Conservation (phyloP, 2,797 vertebrate genomes). For the Pangasius larnaudii region DNA sequence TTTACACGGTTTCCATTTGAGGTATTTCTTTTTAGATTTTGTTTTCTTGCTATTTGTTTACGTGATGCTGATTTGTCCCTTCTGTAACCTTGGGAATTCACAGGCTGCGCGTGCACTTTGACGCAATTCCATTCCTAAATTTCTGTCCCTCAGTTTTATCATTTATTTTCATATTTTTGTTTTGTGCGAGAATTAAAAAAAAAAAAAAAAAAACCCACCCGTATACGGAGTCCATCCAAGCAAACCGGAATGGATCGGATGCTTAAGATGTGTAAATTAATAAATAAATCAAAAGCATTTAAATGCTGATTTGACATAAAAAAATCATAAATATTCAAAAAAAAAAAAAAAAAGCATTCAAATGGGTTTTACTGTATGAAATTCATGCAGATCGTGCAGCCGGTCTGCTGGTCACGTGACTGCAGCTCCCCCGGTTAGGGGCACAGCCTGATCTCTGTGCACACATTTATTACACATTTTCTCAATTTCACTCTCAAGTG, state of each 20-base stretch:
- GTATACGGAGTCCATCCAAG: neutral
- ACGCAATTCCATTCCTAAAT: neutral
- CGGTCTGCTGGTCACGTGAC: conserved; percentile 8
- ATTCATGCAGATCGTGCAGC: neutral
- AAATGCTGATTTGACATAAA: too few relatives aligned
- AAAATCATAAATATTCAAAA: neutral
- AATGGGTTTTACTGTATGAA: neutral
- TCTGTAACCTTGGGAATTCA: conserved; percentile 34
- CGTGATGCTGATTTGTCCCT: neutral
- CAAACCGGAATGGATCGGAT: neutral
- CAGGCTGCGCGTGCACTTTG: neutral
- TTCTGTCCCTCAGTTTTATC: neutral
- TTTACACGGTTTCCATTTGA: neutral
- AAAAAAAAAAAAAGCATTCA: too few relatives aligned
- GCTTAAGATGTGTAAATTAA: neutral
- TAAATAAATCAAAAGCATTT: neutral
- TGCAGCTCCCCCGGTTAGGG: neutral
- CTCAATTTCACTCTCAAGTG: neutral
- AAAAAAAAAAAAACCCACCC: neutral
- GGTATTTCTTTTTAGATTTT: neutral
- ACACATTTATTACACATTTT: neutral
- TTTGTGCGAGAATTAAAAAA: neutral
- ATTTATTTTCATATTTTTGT: neutral
- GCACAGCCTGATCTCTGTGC: neutral
- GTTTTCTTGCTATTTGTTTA: neutral